These are phyloP conservation scores for Neoniphon sammara DNA, from an alignment of 2,797 vertebrate species.

Conservation along the genomic window DNA sequence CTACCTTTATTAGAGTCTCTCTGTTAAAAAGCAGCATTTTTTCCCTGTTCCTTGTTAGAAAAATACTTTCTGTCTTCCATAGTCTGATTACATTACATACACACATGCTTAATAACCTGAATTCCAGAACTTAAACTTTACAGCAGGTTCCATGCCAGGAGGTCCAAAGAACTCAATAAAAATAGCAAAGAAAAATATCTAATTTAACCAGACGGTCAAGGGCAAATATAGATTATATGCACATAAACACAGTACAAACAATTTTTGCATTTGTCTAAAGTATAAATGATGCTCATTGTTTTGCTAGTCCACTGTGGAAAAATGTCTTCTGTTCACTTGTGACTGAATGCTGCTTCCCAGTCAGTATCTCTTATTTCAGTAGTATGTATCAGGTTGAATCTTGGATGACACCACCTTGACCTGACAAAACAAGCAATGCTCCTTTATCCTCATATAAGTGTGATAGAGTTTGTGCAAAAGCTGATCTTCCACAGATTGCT, in stretches of 20 bases:
- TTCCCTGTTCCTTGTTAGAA: too few relatives aligned
- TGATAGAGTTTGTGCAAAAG: not conserved
- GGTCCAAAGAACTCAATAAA: not conserved
- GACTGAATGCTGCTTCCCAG: too few relatives aligned
- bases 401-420: too few relatives aligned
- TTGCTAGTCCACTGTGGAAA: too few relatives aligned
- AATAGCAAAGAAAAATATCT: not conserved
- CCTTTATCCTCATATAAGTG: not conserved
- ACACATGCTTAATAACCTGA: not conserved
- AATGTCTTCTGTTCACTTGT: too few relatives aligned
- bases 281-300: too few relatives aligned
- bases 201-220: not conserved
- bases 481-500: constrained; percentile 6
- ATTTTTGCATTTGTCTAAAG: too few relatives aligned
- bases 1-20: not conserved
- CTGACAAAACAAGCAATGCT: not conserved
- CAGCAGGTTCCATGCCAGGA: not conserved
- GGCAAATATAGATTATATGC: too few relatives aligned
- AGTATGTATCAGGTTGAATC: too few relatives aligned
- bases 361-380: too few relatives aligned
- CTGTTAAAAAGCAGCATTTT: too few relatives aligned
- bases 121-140: not conserved
- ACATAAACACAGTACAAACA: too few relatives aligned
- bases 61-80: constrained; percentile 12
- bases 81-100: not conserved